Evolutionary conservation across 2,888 invertebrate genomes (phyloP).

Genomic region (Scaptomyza caliginosa): DNA sequence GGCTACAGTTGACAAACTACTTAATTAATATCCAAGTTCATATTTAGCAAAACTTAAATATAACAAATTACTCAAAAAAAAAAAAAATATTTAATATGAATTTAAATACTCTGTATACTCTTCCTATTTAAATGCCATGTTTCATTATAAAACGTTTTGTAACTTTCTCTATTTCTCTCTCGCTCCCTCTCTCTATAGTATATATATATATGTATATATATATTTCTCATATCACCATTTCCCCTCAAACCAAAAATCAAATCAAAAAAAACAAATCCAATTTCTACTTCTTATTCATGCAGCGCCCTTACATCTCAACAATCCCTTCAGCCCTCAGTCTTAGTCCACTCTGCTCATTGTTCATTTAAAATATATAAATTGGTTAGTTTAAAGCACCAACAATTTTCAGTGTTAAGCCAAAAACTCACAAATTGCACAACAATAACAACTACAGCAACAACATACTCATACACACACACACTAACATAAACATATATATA

Average conservation of each 20-base stretch:
- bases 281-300: constrained; percentile 62
- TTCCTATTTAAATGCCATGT: constrained; percentile 55
- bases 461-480: constrained; percentile 14
- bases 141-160: constrained; percentile 61
- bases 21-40: constrained; percentile 45
- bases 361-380: constrained; percentile 66
- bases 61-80: constrained; percentile 46
- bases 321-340: constrained; percentile 44
- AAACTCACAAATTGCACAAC: constrained; percentile 43
- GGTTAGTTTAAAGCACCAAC: constrained; percentile 66
- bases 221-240: constrained; percentile 44
- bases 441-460: constrained; percentile 16
- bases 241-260: constrained; percentile 5
- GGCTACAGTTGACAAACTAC: constrained; percentile 47
- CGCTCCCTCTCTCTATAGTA: constrained; percentile 24
- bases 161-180: no score
- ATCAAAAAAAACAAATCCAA: constrained; percentile 17
- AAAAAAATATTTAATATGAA: constrained; percentile 69
- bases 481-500: constrained; percentile 19
- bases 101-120: constrained; percentile 64
- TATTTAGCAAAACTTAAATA: constrained; percentile 49
- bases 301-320: constrained; percentile 58
- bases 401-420: constrained; percentile 47
- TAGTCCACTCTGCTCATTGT: constrained; percentile 52
- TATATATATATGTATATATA: constrained; percentile 6